Evolutionary conservation across 1,140 invertebrate species (phyloP), one percentile per base, ranked within the genome.

Genomic region (Habropoda laboriosa): DNA sequence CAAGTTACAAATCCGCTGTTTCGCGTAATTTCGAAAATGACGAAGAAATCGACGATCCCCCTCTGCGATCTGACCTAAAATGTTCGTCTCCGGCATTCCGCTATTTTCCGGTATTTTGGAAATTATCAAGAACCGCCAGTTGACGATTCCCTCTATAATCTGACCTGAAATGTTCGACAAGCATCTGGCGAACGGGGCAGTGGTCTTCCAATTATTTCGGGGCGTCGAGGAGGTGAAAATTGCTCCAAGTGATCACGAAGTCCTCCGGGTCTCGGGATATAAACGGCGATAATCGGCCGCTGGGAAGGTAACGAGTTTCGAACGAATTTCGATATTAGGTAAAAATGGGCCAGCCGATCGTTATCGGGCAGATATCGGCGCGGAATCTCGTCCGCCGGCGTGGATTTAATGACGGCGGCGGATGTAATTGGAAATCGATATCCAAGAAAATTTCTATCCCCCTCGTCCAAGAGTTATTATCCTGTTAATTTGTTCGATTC

Each of bases 391-490:
- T 32, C n/a, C 10, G 35, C 8, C 27, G 32, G 27, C 40, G 75
- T 55, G 35, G 57, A 79, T 73, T 72, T 79, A 72, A 79, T 53
- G 67, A 61, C 58, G 35, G 8, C 27, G 68, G 38, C 57, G 68
- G 38, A 63, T 72, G 24, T 72, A 73, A 73, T 79, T 79, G 77
- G 77, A 71, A 61, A 58, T 61, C 75, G 75, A 71, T 78, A 58
- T 18, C 45, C 30, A 71, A 47, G 75, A 60, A 71, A 71, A 71
- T 71, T n/a, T 78, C 75, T 61, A 40, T 42, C 35, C 72, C 35
- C 18, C 21, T 5, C 10, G 42, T 4, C 2, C 12, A 4, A 38
- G 12, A n/a, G 21, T 76, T 67, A 57, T 71, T 61, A 61, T 70
- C 55, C 24, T 51, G 40, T 61, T 78, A 78, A 71, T 71, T 78